Evolutionary conservation across 2,797 vertebrate genomes (phyloP).

Genomic region (Oreochromis mossambicus): DNA sequence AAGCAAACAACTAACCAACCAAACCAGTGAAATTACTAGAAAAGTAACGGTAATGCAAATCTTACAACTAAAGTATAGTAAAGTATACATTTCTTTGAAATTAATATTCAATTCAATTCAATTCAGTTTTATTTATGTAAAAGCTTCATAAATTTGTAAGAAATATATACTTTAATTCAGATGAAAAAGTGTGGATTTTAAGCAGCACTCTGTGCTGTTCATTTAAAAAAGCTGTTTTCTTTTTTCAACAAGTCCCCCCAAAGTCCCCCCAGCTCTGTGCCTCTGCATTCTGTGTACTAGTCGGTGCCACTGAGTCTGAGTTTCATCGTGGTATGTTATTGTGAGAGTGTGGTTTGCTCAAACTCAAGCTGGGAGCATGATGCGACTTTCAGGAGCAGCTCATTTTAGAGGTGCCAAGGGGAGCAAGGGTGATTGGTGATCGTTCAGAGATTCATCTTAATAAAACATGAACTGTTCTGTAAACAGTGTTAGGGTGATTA

Average conservation of each 20-base stretch:
- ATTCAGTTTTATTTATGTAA: not conserved
- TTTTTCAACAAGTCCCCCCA: not conserved
- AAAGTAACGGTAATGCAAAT: not conserved
- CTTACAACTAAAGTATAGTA: not conserved
- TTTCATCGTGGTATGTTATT: not conserved
- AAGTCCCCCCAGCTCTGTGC: not conserved
- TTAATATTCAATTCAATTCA: accelerated
- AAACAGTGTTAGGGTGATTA: not conserved
- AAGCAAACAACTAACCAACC: not conserved
- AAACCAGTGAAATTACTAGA: not conserved
- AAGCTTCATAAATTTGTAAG: not conserved
- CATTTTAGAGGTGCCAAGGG: not conserved
- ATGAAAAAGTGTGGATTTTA: not conserved
- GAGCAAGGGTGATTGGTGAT: not conserved
- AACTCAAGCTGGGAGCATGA: not conserved
- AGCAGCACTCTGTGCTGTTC: not conserved
- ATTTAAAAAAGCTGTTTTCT: not conserved
- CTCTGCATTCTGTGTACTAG: not conserved
- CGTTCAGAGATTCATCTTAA: not conserved
- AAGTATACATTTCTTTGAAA: not conserved
- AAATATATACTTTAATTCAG: not conserved
- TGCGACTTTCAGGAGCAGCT: not conserved
- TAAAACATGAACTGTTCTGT: not conserved
- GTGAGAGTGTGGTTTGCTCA: not conserved
- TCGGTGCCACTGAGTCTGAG: not conserved